Conservation (phyloP, 2,113 vertebrate genomes). For the Equus quagga region DNA sequence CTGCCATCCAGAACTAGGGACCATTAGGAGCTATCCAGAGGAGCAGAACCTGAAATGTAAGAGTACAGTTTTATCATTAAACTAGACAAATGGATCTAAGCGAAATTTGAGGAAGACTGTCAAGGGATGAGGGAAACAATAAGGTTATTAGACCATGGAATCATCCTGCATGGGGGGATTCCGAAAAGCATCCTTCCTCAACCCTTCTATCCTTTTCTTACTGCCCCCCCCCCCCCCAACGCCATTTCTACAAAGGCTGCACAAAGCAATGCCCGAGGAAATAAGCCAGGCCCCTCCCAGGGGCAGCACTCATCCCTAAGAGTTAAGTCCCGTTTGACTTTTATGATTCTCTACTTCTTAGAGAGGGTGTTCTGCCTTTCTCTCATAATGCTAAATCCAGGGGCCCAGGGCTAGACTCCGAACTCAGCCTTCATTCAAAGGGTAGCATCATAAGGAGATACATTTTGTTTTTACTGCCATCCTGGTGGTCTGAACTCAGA, state of each 20-base stretch:
- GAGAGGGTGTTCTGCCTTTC: not conserved
- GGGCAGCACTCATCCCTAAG: not conserved
- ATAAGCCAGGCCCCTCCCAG: not conserved
- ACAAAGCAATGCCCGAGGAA: not conserved
- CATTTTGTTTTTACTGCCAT: not conserved
- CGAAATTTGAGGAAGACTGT: conserved; percentile 43
- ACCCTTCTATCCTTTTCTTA: not conserved
- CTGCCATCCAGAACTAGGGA: not conserved
- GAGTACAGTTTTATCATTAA: conserved; percentile 41
- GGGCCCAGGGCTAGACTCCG: not conserved
- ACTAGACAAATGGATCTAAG: conserved; percentile 31
- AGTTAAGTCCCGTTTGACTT: conserved; percentile 26
- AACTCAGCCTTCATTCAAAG: not conserved
- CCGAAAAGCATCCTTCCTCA: conserved; percentile 30
- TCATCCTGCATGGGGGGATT: not conserved
- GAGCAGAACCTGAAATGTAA: conserved; percentile 19
- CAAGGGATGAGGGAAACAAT: conserved; percentile 6
- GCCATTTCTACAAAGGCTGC: conserved; percentile 11
- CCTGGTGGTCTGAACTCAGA: not conserved
- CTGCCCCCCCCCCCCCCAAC: too few species aligned
- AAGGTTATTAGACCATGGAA: conserved; percentile 26
- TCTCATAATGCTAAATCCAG: not conserved
- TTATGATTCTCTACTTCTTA: not conserved
- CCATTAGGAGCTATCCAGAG: not conserved
- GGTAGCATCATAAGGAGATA: not conserved